Evolutionary conservation across 37 sponge, comb jelly and placozoan species (phyloP).

Genomic region (Beroe ovata): DNA sequence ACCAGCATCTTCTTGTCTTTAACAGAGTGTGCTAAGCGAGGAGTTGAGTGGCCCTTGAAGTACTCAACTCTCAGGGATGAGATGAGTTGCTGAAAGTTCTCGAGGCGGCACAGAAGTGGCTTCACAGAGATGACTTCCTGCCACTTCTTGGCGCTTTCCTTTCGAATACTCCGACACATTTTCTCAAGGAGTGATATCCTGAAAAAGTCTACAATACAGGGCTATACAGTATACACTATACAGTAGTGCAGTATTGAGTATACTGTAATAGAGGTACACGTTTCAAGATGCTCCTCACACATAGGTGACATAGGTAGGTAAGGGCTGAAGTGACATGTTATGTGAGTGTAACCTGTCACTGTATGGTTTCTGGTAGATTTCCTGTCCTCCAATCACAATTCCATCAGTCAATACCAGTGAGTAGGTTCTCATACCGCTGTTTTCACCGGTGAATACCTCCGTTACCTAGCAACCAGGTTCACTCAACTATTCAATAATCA

Average conservation of each 20-base stretch:
- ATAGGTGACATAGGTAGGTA: too few relatives aligned
- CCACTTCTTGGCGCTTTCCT: slow-evolving; percentile 51
- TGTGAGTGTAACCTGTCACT: slow-evolving; percentile 32
- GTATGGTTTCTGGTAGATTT: slow-evolving; percentile 55
- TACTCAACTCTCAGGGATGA: slow-evolving; percentile 23
- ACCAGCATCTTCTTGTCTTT: slow-evolving; percentile 58
- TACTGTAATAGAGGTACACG: too few relatives aligned
- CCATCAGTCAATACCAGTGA: slow-evolving; percentile 29
- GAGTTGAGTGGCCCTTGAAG: slow-evolving; percentile 64
- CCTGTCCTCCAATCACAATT: slow-evolving; percentile 61
- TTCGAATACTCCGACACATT: background rate
- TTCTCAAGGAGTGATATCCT: slow-evolving; percentile 37
- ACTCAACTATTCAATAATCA: too few relatives aligned
- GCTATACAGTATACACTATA: too few relatives aligned
- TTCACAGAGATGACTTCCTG: slow-evolving; percentile 46
- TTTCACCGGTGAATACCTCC: slow-evolving; percentile 55
- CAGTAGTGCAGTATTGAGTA: too few relatives aligned
- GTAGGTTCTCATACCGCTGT: slow-evolving; percentile 52
- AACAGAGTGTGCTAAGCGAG: slow-evolving; percentile 37
- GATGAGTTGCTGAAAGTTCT: slow-evolving; percentile 19
- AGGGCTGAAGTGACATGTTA: too few relatives aligned
- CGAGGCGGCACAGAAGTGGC: slow-evolving; percentile 14
- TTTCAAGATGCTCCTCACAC: too few relatives aligned
- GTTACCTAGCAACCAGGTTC: too few relatives aligned
- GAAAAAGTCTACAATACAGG: too few relatives aligned